phyloP scores from a whole-genome alignment of 2,888 invertebrate genomes.

The Podabrus alpinus region DNA sequence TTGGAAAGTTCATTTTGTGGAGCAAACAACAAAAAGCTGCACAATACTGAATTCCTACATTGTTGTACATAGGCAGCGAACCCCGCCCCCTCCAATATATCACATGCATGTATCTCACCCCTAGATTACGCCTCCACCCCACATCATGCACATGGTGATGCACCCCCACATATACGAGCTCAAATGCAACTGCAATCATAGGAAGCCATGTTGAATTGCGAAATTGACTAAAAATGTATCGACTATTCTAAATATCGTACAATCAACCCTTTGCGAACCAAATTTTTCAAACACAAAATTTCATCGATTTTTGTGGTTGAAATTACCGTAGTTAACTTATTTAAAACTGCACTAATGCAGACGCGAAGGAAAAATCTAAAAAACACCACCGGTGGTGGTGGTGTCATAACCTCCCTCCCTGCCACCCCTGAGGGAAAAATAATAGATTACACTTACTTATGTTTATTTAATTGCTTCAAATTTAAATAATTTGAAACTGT shows the following conservation, averaged over 20 bases:
- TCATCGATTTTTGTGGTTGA: background rate
- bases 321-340: background rate
- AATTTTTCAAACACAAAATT: background rate
- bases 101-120: slow-evolving; percentile 44
- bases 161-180: slow-evolving; percentile 40
- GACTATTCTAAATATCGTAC: background rate
- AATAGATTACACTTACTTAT: background rate
- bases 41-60: slow-evolving; percentile 46
- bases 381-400: background rate
- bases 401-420: background rate
- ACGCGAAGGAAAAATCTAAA: background rate
- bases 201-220: slow-evolving; percentile 49
- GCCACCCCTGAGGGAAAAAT: background rate
- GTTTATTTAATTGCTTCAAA: background rate
- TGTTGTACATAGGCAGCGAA: slow-evolving; percentile 46
- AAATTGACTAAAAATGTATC: slow-evolving; percentile 43
- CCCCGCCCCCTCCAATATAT: slow-evolving; percentile 45
- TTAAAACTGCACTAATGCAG: background rate
- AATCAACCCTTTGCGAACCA: background rate
- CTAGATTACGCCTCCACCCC: slow-evolving; percentile 38
- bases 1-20: slow-evolving; percentile 3
- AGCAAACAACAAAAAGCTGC: slow-evolving; percentile 17
- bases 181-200: slow-evolving; percentile 38
- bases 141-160: slow-evolving; percentile 38
- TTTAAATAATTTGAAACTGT: background rate